Evolutionary conservation across 2,113 vertebrate genomes (phyloP).

Genomic region (Helogale parvula): DNA sequence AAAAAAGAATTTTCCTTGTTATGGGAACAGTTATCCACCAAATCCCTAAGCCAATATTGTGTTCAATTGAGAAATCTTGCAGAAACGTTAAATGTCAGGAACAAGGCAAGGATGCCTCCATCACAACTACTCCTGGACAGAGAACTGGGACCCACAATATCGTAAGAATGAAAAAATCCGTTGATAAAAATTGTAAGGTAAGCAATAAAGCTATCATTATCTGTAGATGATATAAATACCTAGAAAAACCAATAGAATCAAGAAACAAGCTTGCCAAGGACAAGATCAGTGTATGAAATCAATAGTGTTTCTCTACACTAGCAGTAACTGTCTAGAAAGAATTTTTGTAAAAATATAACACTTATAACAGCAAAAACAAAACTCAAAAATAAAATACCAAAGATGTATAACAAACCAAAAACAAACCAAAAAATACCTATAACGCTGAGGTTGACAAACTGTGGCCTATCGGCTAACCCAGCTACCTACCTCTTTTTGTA

Average conservation of each 20-base stretch:
- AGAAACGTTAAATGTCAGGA: conserved; percentile 39
- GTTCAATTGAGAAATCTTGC: conserved; percentile 37
- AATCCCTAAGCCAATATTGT: conserved; percentile 5
- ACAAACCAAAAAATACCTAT: not conserved
- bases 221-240: not conserved
- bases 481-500: not conserved
- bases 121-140: not conserved
- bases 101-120: conserved; percentile 6
- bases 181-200: conserved; percentile 37
- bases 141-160: not conserved
- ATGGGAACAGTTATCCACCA: not conserved
- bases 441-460: not conserved
- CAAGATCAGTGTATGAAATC: conserved; percentile 50
- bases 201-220: conserved; percentile 28
- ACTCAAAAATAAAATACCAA: conserved; percentile 15
- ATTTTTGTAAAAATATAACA: not conserved
- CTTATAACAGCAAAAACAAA: conserved; percentile 12
- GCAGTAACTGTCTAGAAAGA: not conserved
- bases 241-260: conserved; percentile 51
- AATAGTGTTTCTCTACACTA: conserved; percentile 49
- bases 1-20: conserved; percentile 34
- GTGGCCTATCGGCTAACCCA: not conserved
- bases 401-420: not conserved
- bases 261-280: conserved; percentile 48
- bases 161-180: conserved; percentile 12